Conservation (phyloP, 2,113 vertebrate species). For the Recurvirostra avosetta region DNA sequence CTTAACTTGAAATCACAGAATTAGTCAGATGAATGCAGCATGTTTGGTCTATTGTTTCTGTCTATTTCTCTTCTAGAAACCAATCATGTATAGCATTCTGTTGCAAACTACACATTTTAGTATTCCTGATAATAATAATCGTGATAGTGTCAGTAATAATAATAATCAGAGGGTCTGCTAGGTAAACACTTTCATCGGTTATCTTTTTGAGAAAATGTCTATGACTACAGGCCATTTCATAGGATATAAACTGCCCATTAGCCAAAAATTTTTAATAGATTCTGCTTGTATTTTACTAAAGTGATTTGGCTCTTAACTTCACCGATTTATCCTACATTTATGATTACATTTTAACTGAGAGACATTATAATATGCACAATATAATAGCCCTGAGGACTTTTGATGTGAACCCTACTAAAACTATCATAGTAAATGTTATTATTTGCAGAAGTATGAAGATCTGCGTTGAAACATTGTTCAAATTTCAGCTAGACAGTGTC, state of each 20-base stretch:
- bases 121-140: neutral
- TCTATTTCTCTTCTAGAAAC: neutral
- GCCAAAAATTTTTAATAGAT: neutral
- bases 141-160: neutral
- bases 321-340: neutral
- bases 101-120: neutral
- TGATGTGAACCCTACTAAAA: neutral
- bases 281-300: neutral
- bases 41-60: neutral
- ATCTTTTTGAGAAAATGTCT: neutral
- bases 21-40: neutral
- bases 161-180: neutral
- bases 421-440: neutral
- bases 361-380: neutral
- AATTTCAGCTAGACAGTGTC: neutral
- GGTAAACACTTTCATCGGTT: neutral
- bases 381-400: neutral
- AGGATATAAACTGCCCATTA: neutral
- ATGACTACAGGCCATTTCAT: neutral
- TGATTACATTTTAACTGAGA: neutral
- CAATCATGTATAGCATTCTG: neutral
- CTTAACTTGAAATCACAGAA: slow-evolving; percentile 10
- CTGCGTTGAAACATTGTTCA: neutral
- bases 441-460: neutral
- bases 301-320: neutral